Evolutionary conservation across 2,113 vertebrate genomes (phyloP).

Genomic region (Erinaceus europaeus): DNA sequence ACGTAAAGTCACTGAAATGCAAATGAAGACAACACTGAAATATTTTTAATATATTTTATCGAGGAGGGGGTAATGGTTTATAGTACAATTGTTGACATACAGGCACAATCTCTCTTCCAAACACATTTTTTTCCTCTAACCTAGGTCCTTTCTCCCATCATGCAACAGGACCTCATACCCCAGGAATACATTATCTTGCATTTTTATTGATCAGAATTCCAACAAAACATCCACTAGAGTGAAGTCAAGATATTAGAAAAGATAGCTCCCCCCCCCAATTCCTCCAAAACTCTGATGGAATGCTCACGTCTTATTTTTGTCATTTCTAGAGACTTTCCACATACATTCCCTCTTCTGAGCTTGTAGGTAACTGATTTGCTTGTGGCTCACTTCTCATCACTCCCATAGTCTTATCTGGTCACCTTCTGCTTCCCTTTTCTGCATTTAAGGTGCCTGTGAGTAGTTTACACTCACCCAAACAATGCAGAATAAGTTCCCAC

Average conservation of each 20-base stretch:
- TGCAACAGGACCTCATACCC: no score
- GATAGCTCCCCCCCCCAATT: no score
- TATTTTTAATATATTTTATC: no score
- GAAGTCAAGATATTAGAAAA: no score
- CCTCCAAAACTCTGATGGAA: not conserved
- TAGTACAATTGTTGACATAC: no score
- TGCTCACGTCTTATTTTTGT: not conserved
- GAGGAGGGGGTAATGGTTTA: no score
- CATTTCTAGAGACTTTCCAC: not conserved
- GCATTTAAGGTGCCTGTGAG: not conserved
- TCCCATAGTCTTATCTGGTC: not conserved
- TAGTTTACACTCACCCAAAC: not conserved
- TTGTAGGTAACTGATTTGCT: not conserved
- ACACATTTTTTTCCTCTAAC: no score
- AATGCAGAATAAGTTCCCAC: not conserved
- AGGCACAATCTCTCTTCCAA: no score
- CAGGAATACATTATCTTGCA: not conserved
- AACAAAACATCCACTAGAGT: no score
- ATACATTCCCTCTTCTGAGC: not conserved
- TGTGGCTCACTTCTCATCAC: fast-evolving
- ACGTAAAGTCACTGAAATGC: no score
- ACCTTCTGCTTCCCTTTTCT: not conserved
- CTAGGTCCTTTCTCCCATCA: no score
- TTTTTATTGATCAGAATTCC: not conserved
- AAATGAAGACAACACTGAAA: no score